Evolutionary conservation across 2,113 vertebrate species (phyloP), one percentile per base, ranked within the genome.

Genomic region (Hirundichthys speculiger): DNA sequence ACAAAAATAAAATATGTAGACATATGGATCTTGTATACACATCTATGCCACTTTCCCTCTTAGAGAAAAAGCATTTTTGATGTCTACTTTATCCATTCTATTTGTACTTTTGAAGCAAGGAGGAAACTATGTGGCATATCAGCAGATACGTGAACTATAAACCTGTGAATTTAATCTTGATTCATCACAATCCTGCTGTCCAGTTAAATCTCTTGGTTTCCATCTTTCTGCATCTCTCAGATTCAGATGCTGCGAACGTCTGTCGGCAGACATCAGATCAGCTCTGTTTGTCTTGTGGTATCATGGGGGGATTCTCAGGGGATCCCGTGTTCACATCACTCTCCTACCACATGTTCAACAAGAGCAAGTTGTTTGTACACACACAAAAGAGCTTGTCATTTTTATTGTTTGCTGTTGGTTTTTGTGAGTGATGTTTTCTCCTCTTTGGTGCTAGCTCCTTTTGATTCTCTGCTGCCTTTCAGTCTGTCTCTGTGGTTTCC

Each of bases 321-420:
- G 81, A 81, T 67, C 64, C 62, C 67, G 14, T 73, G 77, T 78
- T 90, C 86, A 82, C 81, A 79, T 88, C 73, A 53, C 79, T 83
- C 57, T 75, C 59, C 56, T 51, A 69, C 65, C 73, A 53, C 55
- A 64, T 57, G 54, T 76, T 82, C 56, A 18, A 84, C 84, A 81
- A 77, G 18, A 75, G 58, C 1, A 45, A 53, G 60, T 83, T 80
- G 79, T 87, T 85, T 83, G 85, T 77, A 73, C 60, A 85, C 79
- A 74, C 53, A 74, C 55, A 62, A 67, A 61, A 79, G 75, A 41
- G 56, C 77, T 76, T 80, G 79, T 87, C 78, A 66, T 81, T 81
- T 69, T 68, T 53, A 50, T 72, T 67, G 53, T 79, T 75, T 62
- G 39, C 42, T 67, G 50, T 53, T 70, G 52, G 63, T 73, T 18